A percentile compares a stretch with the other conserved stretches of the same genome.
These are phyloP conservation scores for Pseudorhombus dupliciocellatus DNA, from an alignment of 2,113 vertebrate species.

Conservation along the genomic window DNA sequence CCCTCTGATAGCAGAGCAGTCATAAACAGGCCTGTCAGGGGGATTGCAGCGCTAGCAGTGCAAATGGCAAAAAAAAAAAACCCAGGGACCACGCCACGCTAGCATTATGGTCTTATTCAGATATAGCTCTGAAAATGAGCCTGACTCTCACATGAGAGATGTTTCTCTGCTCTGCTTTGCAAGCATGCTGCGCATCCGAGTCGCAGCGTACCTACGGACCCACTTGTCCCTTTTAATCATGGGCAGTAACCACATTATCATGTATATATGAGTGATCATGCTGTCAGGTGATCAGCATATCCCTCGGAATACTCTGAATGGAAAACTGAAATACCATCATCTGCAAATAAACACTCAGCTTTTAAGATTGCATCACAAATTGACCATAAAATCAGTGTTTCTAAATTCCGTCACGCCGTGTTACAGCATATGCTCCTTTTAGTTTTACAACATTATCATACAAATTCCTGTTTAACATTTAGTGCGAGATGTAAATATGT, in stretches of 20 bases:
- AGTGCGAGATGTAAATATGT: constrained; percentile 69
- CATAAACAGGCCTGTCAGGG: constrained; percentile 77
- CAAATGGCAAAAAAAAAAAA: constrained; percentile 75
- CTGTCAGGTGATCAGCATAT: constrained; percentile 39
- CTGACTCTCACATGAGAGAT: constrained; percentile 53
- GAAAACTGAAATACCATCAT: constrained; percentile 44
- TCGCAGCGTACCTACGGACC: constrained; percentile 35
- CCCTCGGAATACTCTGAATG: constrained; percentile 12
- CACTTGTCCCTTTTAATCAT: constrained; percentile 29
- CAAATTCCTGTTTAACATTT: constrained; percentile 72
- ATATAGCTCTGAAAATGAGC: constrained; percentile 53
- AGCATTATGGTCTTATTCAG: constrained; percentile 71
- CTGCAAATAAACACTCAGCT: constrained; percentile 52
- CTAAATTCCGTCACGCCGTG: constrained; percentile 51
- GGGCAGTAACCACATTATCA: constrained; percentile 29
- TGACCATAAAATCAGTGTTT: constrained; percentile 65
- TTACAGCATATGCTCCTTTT: constrained; percentile 58
- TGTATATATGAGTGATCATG: background rate
- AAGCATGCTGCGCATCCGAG: constrained; percentile 36
- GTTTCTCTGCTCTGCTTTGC: constrained; percentile 37
- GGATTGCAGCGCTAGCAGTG: constrained; percentile 71
- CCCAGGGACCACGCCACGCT: constrained; percentile 63
- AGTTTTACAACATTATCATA: constrained; percentile 70
- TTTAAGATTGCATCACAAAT: constrained; percentile 65
- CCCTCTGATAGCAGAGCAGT: constrained; percentile 68